Base-by-base conservation (phyloP, 2,113 vertebrate species). In the Corydoras maculifer region DNA sequence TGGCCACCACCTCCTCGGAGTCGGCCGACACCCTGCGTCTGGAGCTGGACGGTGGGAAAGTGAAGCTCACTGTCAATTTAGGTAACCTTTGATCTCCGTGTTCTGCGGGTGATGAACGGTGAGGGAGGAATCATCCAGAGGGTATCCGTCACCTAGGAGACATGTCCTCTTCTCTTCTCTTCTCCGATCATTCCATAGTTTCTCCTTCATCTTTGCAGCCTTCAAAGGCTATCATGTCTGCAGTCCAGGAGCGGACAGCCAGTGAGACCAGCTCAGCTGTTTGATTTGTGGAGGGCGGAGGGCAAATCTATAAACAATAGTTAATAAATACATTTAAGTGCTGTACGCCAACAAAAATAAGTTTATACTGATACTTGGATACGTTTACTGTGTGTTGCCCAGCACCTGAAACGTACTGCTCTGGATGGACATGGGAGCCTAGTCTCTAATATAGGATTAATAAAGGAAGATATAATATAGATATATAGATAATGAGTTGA, bases 51-150 rank as follows among this genome's bases (percentile, higher is more conserved):
- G 92, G 91, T 8, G 95, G 93, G 50, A 87, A 91, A 86, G 92
- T 97, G 85, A 95, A 92, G 71, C 94, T 97, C 81, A 97, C 94
- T 25, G 92, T 98, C 81, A 97, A 98, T 88, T 90, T 97, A 85
- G 95, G 95, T 97, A 96, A 73, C 72, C 43, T 62, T n/a, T 14
- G 9, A 53, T 66, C 51, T 11, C 31, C 53, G 57, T 25, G 18
- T 25, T 25, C 18, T 25, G 18, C 18, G 18, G 18, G 18, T 25
- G 18, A 25, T 25, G 18, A 25, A 25, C 18, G 18, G 18, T 25
- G 18, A 25, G 18, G 18, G 18, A 25, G 18, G 18, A 25, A 25
- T 25, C 18, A 25, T 25, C 18, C 18, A 25, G 18, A 25, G 18
- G 18, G 18, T 1, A 25, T 25, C 18, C 18, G 18, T 25, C 18